Conservation (phyloP, 2,888 invertebrate species). For the Andrena bucephala region DNA sequence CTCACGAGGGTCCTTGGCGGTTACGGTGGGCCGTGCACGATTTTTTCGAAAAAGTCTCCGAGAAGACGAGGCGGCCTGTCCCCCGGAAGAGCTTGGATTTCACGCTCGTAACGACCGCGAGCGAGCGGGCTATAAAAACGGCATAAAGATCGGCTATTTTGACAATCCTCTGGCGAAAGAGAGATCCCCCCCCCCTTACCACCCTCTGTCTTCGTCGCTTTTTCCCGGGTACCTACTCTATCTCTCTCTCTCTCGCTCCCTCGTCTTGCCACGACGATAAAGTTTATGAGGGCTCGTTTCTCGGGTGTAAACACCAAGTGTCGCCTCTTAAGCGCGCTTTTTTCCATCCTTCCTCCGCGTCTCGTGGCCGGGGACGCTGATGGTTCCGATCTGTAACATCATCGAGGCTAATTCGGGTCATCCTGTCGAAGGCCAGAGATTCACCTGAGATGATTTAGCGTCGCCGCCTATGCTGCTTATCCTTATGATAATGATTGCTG, state of each 20-base stretch:
- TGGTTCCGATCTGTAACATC: conserved; percentile 48
- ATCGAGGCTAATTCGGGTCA: conserved; percentile 37
- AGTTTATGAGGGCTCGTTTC: conserved; percentile 81
- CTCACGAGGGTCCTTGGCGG: conserved; percentile 46
- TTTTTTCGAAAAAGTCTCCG: conserved; percentile 66
- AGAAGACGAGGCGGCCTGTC: conserved; percentile 31
- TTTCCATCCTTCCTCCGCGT: conserved; percentile 50
- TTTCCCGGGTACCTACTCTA: conserved; percentile 17
- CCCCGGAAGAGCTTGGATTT: conserved; percentile 79
- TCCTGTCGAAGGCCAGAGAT: background rate
- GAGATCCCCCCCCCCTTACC: conserved; percentile 45
- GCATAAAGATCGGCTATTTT: conserved; percentile 84
- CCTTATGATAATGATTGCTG: too few species aligned
- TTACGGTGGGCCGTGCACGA: conserved; percentile 44
- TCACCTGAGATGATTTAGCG: conserved; percentile 39
- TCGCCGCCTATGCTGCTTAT: too few species aligned
- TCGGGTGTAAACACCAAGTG: conserved; percentile 64
- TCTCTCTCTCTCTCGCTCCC: conserved; percentile 13
- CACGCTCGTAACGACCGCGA: conserved; percentile 77
- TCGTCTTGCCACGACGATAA: conserved; percentile 76
- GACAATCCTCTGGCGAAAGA: conserved; percentile 78
- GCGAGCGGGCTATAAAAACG: conserved; percentile 78
- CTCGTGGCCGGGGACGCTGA: conserved; percentile 28
- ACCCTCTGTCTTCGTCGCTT: conserved; percentile 8
- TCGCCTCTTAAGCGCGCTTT: conserved; percentile 65